Conservation (phyloP, 2,888 invertebrate species). For the Crocallis elinguaria region DNA sequence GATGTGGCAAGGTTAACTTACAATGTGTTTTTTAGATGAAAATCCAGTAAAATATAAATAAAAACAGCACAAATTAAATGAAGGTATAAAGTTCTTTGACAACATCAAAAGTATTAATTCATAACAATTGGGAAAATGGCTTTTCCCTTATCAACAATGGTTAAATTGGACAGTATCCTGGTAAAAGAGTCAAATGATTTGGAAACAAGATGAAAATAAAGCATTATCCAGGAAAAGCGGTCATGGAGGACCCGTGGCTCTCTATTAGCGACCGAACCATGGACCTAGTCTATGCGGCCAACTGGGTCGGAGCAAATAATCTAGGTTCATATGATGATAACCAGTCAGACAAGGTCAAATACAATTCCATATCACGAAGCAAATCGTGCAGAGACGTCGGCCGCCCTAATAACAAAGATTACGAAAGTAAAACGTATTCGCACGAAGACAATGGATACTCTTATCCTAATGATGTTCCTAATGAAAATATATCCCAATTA, state of each 20-base stretch:
- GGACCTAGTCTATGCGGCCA: slow-evolving; percentile 93
- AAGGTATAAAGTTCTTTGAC: slow-evolving; percentile 3
- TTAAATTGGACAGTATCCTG: neutral
- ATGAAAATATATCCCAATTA: slow-evolving; percentile 80
- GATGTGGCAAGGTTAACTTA: slow-evolving; percentile 39
- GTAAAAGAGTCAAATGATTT: slow-evolving; percentile 24
- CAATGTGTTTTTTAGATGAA: slow-evolving; percentile 9
- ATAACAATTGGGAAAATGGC: slow-evolving; percentile 52
- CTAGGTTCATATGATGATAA: slow-evolving; percentile 72
- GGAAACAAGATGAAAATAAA: slow-evolving; percentile 90
- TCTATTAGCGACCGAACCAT: slow-evolving; percentile 88
- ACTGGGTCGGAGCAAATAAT: slow-evolving; percentile 91
- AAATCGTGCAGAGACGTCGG: slow-evolving; percentile 80
- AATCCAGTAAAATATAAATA: neutral
- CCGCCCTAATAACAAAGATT: slow-evolving; percentile 62
- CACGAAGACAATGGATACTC: slow-evolving; percentile 64
- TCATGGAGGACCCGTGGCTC: slow-evolving; percentile 90
- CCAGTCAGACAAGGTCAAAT: slow-evolving; percentile 62
- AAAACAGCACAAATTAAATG: neutral
- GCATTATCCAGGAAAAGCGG: slow-evolving; percentile 93
- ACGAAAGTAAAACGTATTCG: slow-evolving; percentile 61
- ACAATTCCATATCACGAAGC: slow-evolving; percentile 80
- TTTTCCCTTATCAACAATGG: slow-evolving; percentile 38
- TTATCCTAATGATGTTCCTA: slow-evolving; percentile 64
- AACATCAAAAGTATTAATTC: slow-evolving; percentile 21